Evolutionary conservation across 35 echinoderm and acorn worm species (phyloP), one percentile per base, ranked within the genome.

Genomic region (Chiridota heheva): DNA sequence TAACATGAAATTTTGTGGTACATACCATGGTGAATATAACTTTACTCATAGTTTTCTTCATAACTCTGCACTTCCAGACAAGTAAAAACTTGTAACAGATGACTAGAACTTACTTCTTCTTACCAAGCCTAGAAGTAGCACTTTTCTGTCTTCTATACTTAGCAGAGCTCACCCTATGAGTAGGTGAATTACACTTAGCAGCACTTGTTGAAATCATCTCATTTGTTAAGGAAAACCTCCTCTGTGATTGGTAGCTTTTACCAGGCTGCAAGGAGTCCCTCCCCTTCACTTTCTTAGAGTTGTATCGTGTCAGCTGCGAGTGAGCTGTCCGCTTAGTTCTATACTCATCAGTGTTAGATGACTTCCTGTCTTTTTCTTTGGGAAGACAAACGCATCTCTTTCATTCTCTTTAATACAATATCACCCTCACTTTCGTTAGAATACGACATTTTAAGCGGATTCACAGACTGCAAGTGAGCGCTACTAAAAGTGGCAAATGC

Each of bases 401-500:
- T 67, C 82, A 96, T 55, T 32, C 79, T 39, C 34, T 82, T 61
- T 3, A 77, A 86, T 3, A 90, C 80, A 4, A 67, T 36, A 40
- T 70, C 76, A 1, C 81, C 87, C 28, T 44, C 86, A 3, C 60
- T 68, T 34, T 74, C 58, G 29, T 70, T 63, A 18, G 83, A 71
- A 15, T 86, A 78, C 1, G 63, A 44, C 81, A 96, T 87, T n/a
- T 42, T 71, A 24, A 59, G 67, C 24, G 82, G 37, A 41, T 91
- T 91, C 20, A 32, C 44, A 40, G 60, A 41, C 2, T 29, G 79
- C 47, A 78, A 80, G 47, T 85, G 77, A 4, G 84, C 65, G 66
- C 88, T 97, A 29, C 83, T 97, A 60, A 88, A 97, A 6, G 94
- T 97, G 0, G 94, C 90, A 75, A 91, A 97, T 38, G 84, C 80